Evolutionary conservation across 1,140 invertebrate genomes (phyloP).

Genomic region (Zophobas atratus): DNA sequence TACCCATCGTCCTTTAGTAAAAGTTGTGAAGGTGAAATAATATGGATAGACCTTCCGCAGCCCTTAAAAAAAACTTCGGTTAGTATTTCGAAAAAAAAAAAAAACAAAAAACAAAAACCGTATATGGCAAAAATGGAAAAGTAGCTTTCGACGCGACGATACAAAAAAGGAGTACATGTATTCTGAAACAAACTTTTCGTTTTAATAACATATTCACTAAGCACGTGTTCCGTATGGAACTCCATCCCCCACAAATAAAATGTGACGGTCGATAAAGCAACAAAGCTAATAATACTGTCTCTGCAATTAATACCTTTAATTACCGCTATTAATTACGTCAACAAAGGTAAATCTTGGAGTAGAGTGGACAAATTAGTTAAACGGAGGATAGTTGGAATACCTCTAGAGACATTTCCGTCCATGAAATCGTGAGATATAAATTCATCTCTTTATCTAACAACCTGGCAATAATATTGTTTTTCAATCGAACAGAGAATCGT

Average conservation of each 20-base stretch:
- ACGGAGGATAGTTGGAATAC: not conserved
- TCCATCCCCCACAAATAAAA: no score
- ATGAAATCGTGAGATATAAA: constrained; percentile 21
- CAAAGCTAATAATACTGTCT: not conserved
- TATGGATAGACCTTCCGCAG: constrained; percentile 99
- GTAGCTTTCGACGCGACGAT: not conserved
- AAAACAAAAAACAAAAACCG: not conserved
- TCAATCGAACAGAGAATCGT: constrained; percentile 41
- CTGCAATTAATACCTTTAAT: not conserved
- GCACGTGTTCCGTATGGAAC: no score
- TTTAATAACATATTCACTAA: no score
- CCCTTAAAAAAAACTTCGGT: constrained; percentile 74
- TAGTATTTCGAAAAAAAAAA: constrained; percentile 35
- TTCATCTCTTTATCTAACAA: constrained; percentile 31
- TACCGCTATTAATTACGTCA: not conserved
- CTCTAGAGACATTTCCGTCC: not conserved
- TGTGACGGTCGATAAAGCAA: not conserved
- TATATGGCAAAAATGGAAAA: not conserved
- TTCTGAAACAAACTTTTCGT: no score
- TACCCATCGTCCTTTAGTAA: constrained; percentile 98
- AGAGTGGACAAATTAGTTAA: not conserved
- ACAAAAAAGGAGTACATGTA: no score
- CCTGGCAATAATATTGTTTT: constrained; percentile 47
- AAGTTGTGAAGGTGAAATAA: constrained; percentile 97
- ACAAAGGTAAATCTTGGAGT: not conserved